A percentile compares a stretch with the other conserved stretches of the same genome.
Evolutionary conservation across 1,140 invertebrate species (phyloP).

Genomic region (Paraescarpia echinospica): DNA sequence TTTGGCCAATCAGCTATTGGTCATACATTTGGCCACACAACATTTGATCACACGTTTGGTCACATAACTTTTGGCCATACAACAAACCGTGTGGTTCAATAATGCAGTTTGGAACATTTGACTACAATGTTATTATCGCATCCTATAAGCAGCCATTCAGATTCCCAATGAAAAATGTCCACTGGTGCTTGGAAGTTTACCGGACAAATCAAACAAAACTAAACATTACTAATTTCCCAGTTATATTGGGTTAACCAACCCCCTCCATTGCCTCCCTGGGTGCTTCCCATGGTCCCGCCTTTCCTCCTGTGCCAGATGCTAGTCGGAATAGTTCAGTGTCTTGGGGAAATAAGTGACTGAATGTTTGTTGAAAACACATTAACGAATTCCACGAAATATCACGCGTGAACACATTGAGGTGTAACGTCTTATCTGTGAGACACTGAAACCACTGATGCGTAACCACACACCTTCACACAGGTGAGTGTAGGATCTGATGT

Average conservation of each 20-base stretch:
- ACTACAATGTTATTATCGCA: not conserved
- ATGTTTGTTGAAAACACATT: not conserved
- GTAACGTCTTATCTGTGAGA: not conserved
- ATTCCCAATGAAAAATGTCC: too few relatives aligned
- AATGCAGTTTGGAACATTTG: not conserved
- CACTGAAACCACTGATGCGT: not conserved
- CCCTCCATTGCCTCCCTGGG: not conserved
- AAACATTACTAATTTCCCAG: not conserved
- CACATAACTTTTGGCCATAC: not conserved
- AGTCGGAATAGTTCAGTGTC: not conserved
- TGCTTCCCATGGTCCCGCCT: not conserved
- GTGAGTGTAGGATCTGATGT: not conserved
- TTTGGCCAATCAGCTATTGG: too few relatives aligned
- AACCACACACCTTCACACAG: not conserved
- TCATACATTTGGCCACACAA: too few relatives aligned
- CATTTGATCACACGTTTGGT: not conserved
- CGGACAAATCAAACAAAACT: too few relatives aligned
- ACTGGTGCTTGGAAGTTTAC: too few relatives aligned
- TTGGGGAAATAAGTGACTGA: not conserved
- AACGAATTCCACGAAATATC: not conserved
- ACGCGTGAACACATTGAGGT: not conserved
- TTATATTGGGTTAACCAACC: not conserved
- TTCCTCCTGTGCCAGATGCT: not conserved
- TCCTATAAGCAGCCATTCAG: too few relatives aligned
- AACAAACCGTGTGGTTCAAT: not conserved